A percentile compares a stretch with the other conserved stretches of the same genome.
Evolutionary conservation across 2,797 vertebrate species (phyloP).

Genomic region (Poecile montanus): DNA sequence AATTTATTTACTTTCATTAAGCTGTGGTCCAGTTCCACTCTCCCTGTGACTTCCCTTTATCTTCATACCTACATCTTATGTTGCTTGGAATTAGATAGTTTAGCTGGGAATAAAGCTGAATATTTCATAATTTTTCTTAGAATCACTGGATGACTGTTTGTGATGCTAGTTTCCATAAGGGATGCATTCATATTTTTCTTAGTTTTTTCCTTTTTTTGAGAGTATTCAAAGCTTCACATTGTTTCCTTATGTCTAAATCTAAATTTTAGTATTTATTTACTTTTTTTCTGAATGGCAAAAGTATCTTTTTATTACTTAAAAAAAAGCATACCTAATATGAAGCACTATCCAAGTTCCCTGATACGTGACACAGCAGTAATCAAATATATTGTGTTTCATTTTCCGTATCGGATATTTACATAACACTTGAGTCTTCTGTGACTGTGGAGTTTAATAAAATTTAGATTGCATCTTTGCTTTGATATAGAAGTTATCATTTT

Average conservation of each 20-base stretch:
- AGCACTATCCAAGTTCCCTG: background rate
- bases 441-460: conserved; percentile 27
- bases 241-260: background rate
- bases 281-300: background rate
- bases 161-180: background rate
- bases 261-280: background rate
- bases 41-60: background rate
- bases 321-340: background rate
- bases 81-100: background rate
- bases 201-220: background rate
- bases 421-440: conserved; percentile 5
- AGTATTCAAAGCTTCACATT: background rate
- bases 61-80: background rate
- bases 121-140: background rate
- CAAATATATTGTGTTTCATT: conserved; percentile 11
- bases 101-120: background rate
- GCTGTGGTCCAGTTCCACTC: background rate
- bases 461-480: conserved; percentile 28
- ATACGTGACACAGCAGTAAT: background rate
- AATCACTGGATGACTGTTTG: background rate
- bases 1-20: background rate
- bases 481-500: conserved; percentile 6
- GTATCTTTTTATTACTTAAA: background rate
- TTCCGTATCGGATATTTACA: background rate
- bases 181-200: background rate